A percentile compares a stretch with the other conserved stretches of the same genome.
Evolutionary conservation across 2,113 vertebrate genomes (phyloP).

Genomic region (Pitta sordida): DNA sequence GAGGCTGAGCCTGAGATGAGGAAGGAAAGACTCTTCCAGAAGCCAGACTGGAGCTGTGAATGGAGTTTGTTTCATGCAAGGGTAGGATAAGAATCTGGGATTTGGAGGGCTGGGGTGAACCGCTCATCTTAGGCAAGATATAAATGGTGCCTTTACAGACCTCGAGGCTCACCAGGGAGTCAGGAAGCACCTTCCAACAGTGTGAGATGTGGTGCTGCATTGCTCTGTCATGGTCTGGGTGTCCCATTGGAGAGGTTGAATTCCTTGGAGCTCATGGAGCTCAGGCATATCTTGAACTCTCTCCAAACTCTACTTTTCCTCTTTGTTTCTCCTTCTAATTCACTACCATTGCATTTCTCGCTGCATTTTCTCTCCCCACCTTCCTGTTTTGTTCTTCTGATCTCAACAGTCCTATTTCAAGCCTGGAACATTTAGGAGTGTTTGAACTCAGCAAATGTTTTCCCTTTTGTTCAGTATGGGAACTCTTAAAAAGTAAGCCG

Average conservation of each 20-base stretch:
- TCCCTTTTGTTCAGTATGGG: neutral
- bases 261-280: neutral
- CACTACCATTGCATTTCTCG: neutral
- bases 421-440: neutral
- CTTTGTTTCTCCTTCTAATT: neutral
- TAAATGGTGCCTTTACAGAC: neutral
- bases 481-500: neutral
- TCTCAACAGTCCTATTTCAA: neutral
- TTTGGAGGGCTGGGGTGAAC: neutral
- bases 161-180: neutral
- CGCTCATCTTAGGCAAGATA: neutral
- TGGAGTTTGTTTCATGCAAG: neutral
- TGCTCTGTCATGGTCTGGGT: fast-evolving
- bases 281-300: neutral
- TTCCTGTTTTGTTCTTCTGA: neutral
- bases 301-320: neutral
- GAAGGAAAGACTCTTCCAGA: neutral
- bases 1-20: neutral
- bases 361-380: neutral
- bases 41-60: neutral
- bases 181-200: neutral
- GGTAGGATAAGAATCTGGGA: neutral
- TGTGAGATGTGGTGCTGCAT: neutral
- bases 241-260: neutral
- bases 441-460: neutral